Evolutionary conservation across 2,888 invertebrate genomes (phyloP), one percentile per base, ranked within the genome.

Genomic region (Drosophila anomelani): DNA sequence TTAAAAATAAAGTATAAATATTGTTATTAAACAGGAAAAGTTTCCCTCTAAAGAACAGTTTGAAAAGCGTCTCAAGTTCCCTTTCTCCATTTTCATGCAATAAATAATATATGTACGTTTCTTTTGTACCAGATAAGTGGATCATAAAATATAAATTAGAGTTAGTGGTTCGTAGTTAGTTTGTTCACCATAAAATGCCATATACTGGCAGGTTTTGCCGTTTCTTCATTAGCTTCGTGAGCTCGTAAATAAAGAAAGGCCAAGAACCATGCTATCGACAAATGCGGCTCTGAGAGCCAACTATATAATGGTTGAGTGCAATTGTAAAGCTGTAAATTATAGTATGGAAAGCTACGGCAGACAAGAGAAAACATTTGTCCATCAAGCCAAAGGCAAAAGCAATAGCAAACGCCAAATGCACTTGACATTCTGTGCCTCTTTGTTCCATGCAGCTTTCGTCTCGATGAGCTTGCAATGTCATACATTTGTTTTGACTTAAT

Each of bases 401-500:
- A 20, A 56, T 13, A 13, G 44, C 43, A 38, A 44, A 26, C 44
- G 64, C 41, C 47, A 41, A 49, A 53, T 55, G 73, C 73, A 73
- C 62, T 71, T 71, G 62, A 56, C 56, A 69, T 56, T 61, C 39
- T 47, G 34, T 13, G 39, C 15, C 20, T 68, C 34, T 46, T 39
- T 55, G 71, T 56, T 49, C 17, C 54, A 53, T 36, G 34, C 38
- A 41, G 47, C 26, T 55, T 67, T 66, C 29, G 44, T 20, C 34
- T 36, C 41, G 36, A 43, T 69, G 69, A 49, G 68, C 68, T 49
- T 69, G 55, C 61, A 56, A 51, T 71, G 49, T 55, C 71, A 51
- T 62, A 71, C 62, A 75, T 78, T 76, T 71, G 71, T 72, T 73
- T 70, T 66, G 46, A 41, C 44, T 32, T 58, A 53, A 56, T 61